Conservation (phyloP, 2,113 vertebrate species). For the Hippoglossus stenolepis region DNA sequence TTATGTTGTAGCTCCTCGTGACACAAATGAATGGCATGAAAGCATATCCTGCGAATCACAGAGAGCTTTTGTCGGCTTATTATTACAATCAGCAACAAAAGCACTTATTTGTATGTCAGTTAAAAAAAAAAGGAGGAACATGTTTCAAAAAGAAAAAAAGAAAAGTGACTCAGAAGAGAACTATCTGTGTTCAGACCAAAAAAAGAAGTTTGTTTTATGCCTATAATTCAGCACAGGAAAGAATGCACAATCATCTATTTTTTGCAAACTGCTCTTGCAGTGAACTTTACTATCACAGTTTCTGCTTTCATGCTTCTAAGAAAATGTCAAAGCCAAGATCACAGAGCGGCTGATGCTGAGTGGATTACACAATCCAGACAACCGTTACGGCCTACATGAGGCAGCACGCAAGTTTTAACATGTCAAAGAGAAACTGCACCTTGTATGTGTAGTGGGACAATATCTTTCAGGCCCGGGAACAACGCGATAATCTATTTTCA, state of each 20-base stretch:
- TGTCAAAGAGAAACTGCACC: slow-evolving; percentile 19
- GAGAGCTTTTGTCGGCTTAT: neutral
- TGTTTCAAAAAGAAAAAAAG: neutral
- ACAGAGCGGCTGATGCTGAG: neutral
- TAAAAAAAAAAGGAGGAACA: neutral
- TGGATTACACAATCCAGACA: slow-evolving; percentile 24
- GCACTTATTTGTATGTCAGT: neutral
- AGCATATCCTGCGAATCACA: neutral
- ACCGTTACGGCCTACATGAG: neutral
- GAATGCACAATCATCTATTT: neutral
- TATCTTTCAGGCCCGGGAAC: neutral
- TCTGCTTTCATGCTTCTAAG: neutral
- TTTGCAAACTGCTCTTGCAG: neutral
- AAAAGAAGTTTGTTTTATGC: no score
- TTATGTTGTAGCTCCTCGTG: neutral
- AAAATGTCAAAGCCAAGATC: slow-evolving; percentile 2
- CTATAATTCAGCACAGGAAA: neutral
- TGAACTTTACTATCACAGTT: neutral
- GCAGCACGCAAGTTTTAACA: slow-evolving; percentile 52
- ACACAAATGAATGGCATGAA: neutral
- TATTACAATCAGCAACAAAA: neutral
- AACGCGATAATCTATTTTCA: neutral
- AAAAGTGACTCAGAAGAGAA: slow-evolving; percentile 5
- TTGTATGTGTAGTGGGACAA: neutral
- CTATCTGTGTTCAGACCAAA: neutral